phyloP scores from a whole-genome alignment of 2,888 invertebrate species.

The Anorthoa munda region DNA sequence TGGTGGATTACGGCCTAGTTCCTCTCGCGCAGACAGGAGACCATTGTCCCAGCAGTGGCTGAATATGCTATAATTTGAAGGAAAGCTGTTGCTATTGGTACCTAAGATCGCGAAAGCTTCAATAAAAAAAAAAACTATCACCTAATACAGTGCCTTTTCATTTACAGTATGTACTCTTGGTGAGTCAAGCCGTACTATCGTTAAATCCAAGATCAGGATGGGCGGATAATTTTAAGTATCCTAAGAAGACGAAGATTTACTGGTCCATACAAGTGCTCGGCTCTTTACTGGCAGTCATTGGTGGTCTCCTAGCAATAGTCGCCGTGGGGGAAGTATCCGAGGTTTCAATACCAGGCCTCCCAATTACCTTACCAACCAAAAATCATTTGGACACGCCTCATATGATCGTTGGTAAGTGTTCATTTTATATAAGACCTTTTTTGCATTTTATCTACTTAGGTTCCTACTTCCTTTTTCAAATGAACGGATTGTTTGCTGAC shows the following conservation, averaged over 20 bases:
- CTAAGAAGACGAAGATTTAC: constrained; percentile 74
- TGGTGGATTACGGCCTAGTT: no score
- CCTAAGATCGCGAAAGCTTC: not conserved
- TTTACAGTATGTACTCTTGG: constrained; percentile 81
- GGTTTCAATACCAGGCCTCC: not conserved
- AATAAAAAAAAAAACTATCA: not conserved
- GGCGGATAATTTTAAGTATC: constrained; percentile 70
- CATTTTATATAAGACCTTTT: not conserved
- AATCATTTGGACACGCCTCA: constrained; percentile 66
- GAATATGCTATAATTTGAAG: no score
- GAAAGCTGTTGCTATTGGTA: not conserved
- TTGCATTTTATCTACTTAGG: not conserved
- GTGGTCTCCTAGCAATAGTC: constrained; percentile 71
- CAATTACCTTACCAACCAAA: not conserved
- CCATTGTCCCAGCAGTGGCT: no score
- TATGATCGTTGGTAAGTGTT: constrained; percentile 74
- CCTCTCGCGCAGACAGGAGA: no score
- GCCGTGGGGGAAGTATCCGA: not conserved
- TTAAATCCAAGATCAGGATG: constrained; percentile 77
- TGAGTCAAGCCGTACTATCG: constrained; percentile 78
- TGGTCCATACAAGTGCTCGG: constrained; percentile 78
- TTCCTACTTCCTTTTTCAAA: no score
- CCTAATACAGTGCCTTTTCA: not conserved
- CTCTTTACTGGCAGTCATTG: constrained; percentile 74
- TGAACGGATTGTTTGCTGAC: not conserved